A percentile compares a stretch with the other conserved stretches of the same genome.
These are phyloP conservation scores for Ovis canadensis DNA, from an alignment of 2,113 vertebrate genomes.

Conservation along the genomic window DNA sequence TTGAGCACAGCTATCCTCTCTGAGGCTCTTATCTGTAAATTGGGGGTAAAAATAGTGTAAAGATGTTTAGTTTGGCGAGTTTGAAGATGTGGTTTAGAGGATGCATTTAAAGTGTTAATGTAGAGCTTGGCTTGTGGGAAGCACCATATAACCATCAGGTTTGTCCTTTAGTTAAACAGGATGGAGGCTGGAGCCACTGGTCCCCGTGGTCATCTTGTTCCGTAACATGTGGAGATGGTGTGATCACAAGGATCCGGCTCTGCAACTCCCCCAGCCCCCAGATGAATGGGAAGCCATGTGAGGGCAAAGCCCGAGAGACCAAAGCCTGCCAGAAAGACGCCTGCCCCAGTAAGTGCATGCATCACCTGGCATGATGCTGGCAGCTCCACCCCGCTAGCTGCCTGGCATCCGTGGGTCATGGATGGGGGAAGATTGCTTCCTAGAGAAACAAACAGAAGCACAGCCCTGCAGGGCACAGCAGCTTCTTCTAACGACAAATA, in stretches of 20 bases:
- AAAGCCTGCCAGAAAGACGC: slow-evolving; percentile 88
- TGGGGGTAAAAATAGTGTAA: not conserved
- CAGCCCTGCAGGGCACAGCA: not conserved
- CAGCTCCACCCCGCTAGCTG: not conserved
- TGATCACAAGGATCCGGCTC: slow-evolving; percentile 96
- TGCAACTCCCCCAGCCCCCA: slow-evolving; percentile 98
- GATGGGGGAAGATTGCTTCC: not conserved
- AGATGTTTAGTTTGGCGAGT: not conserved
- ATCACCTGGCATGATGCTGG: not conserved
- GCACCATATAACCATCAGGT: not conserved
- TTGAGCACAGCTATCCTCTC: not conserved
- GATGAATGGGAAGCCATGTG: slow-evolving; percentile 92
- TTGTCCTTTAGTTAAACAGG: slow-evolving; percentile 90
- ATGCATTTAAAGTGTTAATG: not conserved
- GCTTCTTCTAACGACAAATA: slow-evolving; percentile 36
- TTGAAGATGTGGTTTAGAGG: not conserved
- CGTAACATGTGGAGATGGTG: slow-evolving; percentile 92
- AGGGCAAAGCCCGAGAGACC: slow-evolving; percentile 93
- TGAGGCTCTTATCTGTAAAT: not conserved
- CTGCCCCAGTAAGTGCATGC: slow-evolving; percentile 90
- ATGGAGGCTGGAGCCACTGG: slow-evolving; percentile 99
- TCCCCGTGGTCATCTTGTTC: slow-evolving; percentile 99
- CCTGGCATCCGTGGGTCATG: not conserved
- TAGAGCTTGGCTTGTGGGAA: not conserved
- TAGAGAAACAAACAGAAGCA: slow-evolving; percentile 40